A percentile compares a stretch with the other conserved stretches of the same genome.
Evolutionary conservation across 2,797 vertebrate genomes (phyloP).

Genomic region (Halcyon leucocephala): DNA sequence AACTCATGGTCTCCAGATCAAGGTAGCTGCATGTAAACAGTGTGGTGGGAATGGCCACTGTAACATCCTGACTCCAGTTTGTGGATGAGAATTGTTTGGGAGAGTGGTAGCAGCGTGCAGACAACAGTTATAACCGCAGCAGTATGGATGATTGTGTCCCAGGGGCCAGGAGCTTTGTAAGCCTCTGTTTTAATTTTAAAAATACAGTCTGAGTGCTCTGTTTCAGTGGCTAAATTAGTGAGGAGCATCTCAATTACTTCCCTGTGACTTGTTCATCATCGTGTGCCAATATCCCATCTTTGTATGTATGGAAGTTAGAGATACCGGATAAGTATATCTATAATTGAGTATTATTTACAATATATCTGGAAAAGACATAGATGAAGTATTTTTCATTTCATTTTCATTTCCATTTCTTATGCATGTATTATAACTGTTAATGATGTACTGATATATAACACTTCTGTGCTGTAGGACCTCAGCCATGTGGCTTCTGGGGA

Average conservation of each 20-base stretch:
- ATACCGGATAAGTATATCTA: fast-evolving
- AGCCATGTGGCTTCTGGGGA: conserved; percentile 92
- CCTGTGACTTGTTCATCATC: not conserved
- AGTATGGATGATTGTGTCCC: not conserved
- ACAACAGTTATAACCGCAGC: not conserved
- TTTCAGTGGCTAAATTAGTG: not conserved
- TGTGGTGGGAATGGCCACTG: not conserved
- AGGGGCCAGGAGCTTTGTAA: not conserved
- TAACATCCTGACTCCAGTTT: not conserved
- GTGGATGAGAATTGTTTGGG: not conserved
- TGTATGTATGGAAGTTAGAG: fast-evolving
- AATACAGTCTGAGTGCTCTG: not conserved
- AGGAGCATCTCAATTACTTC: not conserved
- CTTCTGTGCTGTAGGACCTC: conserved; percentile 84
- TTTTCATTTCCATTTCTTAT: not conserved
- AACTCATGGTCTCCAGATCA: not conserved
- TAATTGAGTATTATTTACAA: not conserved
- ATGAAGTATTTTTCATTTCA: fast-evolving
- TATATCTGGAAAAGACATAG: not conserved
- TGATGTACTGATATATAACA: not conserved
- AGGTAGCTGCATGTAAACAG: not conserved
- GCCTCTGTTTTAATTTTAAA: not conserved
- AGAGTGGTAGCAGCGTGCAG: not conserved
- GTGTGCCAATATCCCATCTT: not conserved
- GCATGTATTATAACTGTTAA: not conserved